A percentile compares a stretch with the other conserved stretches of the same genome.
Evolutionary conservation across 2,797 vertebrate species (phyloP).

Genomic region (Pteronotus mesoamericanus): DNA sequence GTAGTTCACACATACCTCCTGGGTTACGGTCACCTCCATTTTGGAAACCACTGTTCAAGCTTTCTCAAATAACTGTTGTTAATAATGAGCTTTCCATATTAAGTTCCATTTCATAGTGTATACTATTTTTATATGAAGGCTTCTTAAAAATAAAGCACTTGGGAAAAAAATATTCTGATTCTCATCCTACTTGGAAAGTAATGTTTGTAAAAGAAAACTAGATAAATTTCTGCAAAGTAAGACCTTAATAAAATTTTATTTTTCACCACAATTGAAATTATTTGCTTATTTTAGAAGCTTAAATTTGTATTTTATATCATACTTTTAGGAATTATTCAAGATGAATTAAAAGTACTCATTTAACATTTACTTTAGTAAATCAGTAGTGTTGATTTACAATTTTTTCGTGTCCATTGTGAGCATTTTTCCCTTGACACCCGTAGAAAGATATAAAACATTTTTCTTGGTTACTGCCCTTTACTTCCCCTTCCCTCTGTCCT

Average conservation of each 20-base stretch:
- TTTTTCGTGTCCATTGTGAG: not conserved
- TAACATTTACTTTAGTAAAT: not conserved
- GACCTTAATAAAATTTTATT: not conserved
- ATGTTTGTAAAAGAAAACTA: not conserved
- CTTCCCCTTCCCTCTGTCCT: not conserved
- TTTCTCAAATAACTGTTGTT: not conserved
- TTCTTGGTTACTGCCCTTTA: not conserved
- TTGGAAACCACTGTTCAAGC: not conserved
- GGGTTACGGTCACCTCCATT: not conserved
- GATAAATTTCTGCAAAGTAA: not conserved
- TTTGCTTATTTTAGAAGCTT: not conserved
- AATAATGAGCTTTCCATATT: not conserved
- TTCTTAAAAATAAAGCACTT: slow-evolving; percentile 31
- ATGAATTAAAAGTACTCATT: not conserved
- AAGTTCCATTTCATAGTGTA: not conserved
- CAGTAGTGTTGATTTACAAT: not conserved
- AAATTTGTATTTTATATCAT: slow-evolving; percentile 3
- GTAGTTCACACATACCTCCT: not conserved
- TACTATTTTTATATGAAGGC: not conserved
- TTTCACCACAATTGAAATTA: not conserved
- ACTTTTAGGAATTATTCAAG: not conserved
- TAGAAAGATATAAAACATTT: not conserved
- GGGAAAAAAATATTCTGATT: not conserved
- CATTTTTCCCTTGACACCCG: not conserved
- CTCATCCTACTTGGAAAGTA: not conserved